Base-by-base conservation (phyloP, 92 coral and sea anemone species). In the Palythoa caribaeorum region DNA sequence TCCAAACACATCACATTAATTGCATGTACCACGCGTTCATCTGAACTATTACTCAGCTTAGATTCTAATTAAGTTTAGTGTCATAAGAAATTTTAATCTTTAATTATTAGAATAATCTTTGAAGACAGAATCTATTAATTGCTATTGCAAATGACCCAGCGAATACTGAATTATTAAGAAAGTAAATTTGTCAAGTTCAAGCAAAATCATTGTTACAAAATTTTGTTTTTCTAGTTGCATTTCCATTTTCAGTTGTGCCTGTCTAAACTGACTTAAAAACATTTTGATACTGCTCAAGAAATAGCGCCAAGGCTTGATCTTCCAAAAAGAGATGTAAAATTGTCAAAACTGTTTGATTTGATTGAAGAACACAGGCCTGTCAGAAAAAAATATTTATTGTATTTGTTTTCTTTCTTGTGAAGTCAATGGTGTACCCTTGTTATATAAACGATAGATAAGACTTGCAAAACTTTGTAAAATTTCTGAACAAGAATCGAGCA, bases 81-180 rank as follows among this genome's bases (percentile, higher is more conserved):
- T 77, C 44, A 53, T 52, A 12, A 77, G 10, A 77, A 44, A 73
- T 39, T 73, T 73, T 44, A 77, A 28, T 21, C 68, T 37, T 35
- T 52, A 14, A 77, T 77, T 77, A 51, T 77, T 77, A 77, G 68
- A 77, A 77, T 77, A 28, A 53, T 53, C 63, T 77, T 11, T 20
- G 39, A 77, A 54, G 38, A 55, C 83, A 35, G 83, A 77, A 53
- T 77, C 51, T 53, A 55, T 77, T 77, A 54, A 38, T 44, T 35
- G 66, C 35, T 54, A 16, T 77, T 38, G 15, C 15, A 76, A 53
- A 52, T 52, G 83, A 52, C 14, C 47, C 21, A 54, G 1, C 48
- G 20, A 77, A 77, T 13, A 1, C 21, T 54, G 21, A 14, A 20
- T 1, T 9, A 44, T 38, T 38, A 70, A 2, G 44, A 48, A 76